phyloP scores from a whole-genome alignment of 2,797 vertebrate species.

The Martes flavigula region DNA sequence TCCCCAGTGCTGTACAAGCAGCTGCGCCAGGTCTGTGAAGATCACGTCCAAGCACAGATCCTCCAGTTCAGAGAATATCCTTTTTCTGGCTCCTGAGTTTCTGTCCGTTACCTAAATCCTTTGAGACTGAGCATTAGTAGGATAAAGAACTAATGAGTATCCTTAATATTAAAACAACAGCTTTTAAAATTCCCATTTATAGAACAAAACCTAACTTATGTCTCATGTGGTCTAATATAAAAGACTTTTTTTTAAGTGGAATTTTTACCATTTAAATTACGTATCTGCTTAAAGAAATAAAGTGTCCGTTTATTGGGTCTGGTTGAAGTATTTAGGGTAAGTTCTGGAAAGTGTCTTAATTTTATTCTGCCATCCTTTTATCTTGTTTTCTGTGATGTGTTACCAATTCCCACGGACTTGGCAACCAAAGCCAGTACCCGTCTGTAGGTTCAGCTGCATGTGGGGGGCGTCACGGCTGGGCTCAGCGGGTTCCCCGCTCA shows the following conservation, averaged over 20 bases:
- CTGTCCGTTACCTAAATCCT: not conserved
- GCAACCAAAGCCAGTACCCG: rapidly evolving
- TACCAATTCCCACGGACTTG: not conserved
- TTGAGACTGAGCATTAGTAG: not conserved
- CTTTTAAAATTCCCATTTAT: not conserved
- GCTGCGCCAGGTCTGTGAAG: conserved; percentile 89
- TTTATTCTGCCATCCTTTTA: not conserved
- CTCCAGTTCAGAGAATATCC: conserved; percentile 90
- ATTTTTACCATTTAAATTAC: not conserved
- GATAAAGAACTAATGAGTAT: not conserved
- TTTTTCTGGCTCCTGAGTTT: conserved; percentile 74
- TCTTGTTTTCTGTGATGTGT: not conserved
- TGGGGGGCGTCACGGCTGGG: not conserved
- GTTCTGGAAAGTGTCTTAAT: not conserved
- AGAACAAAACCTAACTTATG: not conserved
- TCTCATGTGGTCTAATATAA: not conserved
- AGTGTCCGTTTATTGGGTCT: not conserved
- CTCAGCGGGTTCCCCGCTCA: not conserved
- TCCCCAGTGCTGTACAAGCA: conserved; percentile 88
- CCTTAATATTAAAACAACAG: not conserved
- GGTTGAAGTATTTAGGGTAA: not conserved
- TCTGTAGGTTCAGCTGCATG: not conserved
- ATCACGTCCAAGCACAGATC: conserved; percentile 88
- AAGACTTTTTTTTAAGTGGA: conserved; percentile 9
- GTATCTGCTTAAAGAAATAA: not conserved